Conservation (phyloP, 2,888 invertebrate species). For the Idaea straminata region DNA sequence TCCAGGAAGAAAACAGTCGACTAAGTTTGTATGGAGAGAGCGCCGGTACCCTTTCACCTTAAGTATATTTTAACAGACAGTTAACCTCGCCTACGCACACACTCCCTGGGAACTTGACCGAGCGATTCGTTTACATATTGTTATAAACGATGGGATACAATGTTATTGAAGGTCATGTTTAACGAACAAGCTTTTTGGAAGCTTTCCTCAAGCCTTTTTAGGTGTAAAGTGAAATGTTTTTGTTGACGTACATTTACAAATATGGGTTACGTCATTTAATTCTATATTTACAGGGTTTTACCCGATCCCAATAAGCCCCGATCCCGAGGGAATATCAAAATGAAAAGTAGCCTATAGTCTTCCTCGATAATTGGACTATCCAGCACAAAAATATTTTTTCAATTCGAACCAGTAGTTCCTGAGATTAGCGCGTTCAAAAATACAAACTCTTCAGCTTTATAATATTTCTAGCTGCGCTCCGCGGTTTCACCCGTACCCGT, state of each 20-base stretch:
- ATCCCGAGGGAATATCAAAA: no score
- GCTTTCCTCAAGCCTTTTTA: background rate
- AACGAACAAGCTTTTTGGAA: background rate
- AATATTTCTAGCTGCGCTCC: no score
- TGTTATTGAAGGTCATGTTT: background rate
- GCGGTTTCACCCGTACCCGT: no score
- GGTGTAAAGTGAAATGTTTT: background rate
- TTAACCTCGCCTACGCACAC: background rate
- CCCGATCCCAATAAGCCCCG: no score
- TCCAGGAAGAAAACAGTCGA: no score
- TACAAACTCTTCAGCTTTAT: no score
- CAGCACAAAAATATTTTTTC: no score
- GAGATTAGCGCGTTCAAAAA: no score
- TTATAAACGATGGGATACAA: background rate
- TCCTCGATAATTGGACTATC: no score
- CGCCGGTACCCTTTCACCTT: background rate
- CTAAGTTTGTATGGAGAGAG: no score
- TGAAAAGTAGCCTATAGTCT: no score
- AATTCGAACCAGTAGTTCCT: no score
- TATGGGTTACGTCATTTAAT: background rate
- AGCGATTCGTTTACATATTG: background rate
- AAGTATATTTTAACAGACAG: background rate
- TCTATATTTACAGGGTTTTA: background rate
- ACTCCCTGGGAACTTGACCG: background rate
- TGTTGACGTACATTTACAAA: background rate